phyloP scores from a whole-genome alignment of 2,888 invertebrate genomes.

The Bedellia somnulentella region DNA sequence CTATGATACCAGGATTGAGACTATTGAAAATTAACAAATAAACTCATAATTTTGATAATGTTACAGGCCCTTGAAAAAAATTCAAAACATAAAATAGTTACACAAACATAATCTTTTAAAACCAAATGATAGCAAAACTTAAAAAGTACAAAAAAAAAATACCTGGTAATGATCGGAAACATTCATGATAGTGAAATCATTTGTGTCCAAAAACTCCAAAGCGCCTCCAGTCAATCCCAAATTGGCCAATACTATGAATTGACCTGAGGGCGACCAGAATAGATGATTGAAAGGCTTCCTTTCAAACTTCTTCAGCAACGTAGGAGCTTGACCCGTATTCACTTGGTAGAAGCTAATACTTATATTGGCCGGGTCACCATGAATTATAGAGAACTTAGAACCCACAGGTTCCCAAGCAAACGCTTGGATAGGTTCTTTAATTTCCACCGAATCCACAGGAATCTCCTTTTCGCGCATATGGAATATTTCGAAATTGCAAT shows the following conservation, averaged over 20 bases:
- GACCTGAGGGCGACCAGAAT: slow-evolving; percentile 95
- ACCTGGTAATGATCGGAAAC: slow-evolving; percentile 90
- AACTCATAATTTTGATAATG: too few species aligned
- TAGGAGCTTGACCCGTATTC: slow-evolving; percentile 87
- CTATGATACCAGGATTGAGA: too few species aligned
- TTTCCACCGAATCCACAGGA: slow-evolving; percentile 96
- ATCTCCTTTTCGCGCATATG: slow-evolving; percentile 97
- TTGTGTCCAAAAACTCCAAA: slow-evolving; percentile 93
- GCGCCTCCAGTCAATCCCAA: slow-evolving; percentile 83
- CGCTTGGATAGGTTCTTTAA: slow-evolving; percentile 88
- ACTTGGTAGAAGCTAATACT: slow-evolving; percentile 89
- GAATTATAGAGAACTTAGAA: slow-evolving; percentile 94
- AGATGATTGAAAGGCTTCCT: slow-evolving; percentile 87
- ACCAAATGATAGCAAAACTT: too few species aligned
- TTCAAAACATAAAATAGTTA: too few species aligned
- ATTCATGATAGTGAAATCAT: slow-evolving; percentile 94
- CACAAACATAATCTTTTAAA: too few species aligned
- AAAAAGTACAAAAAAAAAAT: too few species aligned
- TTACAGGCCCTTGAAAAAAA: too few species aligned
- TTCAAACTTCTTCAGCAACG: slow-evolving; percentile 83
- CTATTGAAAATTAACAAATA: too few species aligned
- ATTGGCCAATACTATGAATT: slow-evolving; percentile 93
- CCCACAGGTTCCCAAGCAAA: slow-evolving; percentile 99
- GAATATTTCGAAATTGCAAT: slow-evolving; percentile 98
- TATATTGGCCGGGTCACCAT: slow-evolving; percentile 83